These are phyloP conservation scores for Spongia lamella DNA, from an alignment of 37 sponge, comb jelly and placozoan species.

Conservation along the genomic window DNA sequence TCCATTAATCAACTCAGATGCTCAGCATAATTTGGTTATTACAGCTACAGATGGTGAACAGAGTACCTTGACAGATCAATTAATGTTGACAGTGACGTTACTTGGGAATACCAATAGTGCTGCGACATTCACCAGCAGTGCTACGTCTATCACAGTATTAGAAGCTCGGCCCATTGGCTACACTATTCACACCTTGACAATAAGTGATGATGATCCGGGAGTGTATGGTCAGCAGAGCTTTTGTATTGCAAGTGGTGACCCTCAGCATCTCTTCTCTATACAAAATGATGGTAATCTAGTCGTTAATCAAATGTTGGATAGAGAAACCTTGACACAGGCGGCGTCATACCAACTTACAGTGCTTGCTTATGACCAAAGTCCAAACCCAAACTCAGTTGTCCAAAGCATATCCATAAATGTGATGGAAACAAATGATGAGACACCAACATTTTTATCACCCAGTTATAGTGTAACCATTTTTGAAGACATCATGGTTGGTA, in stretches of 20 bases:
- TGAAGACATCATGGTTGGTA: conserved; percentile 48
- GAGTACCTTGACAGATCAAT: conserved; percentile 3
- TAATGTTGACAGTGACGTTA: conserved; percentile 22
- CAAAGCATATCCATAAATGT: conserved; percentile 10
- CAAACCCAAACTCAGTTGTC: conserved; percentile 31
- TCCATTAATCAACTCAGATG: neutral
- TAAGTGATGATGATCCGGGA: neutral
- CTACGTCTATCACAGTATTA: neutral
- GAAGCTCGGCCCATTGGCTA: conserved; percentile 26
- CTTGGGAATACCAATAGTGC: conserved; percentile 36
- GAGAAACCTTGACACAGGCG: too few species aligned
- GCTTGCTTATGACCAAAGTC: conserved; percentile 51
- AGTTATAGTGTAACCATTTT: conserved; percentile 24
- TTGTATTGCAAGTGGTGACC: conserved; percentile 57
- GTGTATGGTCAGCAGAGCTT: conserved; percentile 38
- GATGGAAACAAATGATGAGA: conserved; percentile 34
- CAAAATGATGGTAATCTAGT: conserved; percentile 14
- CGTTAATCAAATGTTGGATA: neutral
- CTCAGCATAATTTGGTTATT: conserved; percentile 15
- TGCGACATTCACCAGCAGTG: conserved; percentile 16
- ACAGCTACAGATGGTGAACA: conserved; percentile 26
- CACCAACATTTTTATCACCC: conserved; percentile 9
- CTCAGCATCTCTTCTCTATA: conserved; percentile 15
- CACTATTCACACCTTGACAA: neutral
- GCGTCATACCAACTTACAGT: conserved; percentile 16